A percentile compares a stretch with the other conserved stretches of the same genome.
Conservation (phyloP, 2,113 vertebrate species). For the Atlantisia rogersi region DNA sequence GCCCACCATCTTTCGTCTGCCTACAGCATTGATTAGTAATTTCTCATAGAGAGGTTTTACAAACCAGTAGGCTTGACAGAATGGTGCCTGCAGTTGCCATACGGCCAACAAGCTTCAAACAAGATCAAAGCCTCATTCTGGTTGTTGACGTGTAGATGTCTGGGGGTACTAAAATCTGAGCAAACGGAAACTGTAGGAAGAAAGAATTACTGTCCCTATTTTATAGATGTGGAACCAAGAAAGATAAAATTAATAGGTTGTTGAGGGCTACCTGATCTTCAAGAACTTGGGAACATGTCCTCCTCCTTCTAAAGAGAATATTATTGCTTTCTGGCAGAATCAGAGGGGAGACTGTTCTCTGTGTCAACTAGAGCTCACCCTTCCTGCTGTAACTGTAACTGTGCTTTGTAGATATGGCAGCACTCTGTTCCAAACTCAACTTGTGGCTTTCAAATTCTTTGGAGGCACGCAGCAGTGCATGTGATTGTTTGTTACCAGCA, state of each 20-base stretch:
- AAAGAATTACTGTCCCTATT: not conserved
- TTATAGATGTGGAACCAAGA: not conserved
- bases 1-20: not conserved
- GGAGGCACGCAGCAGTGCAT: not conserved
- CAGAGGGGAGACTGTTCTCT: not conserved
- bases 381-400: not conserved
- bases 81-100: not conserved
- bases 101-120: not conserved
- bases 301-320: not conserved
- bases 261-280: not conserved
- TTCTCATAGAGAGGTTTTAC: not conserved
- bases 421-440: not conserved
- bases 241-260: not conserved
- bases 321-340: not conserved
- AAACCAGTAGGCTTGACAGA: not conserved
- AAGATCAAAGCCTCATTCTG: not conserved
- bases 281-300: not conserved
- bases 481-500: not conserved
- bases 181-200: not conserved
- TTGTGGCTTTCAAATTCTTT: not conserved
- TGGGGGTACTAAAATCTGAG: not conserved
- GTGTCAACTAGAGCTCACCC: not conserved
- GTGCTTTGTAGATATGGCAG: not conserved
- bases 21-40: not conserved
- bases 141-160: not conserved